Base-by-base conservation (phyloP, 1,140 invertebrate genomes). In the Sminthurinus signatus region DNA sequence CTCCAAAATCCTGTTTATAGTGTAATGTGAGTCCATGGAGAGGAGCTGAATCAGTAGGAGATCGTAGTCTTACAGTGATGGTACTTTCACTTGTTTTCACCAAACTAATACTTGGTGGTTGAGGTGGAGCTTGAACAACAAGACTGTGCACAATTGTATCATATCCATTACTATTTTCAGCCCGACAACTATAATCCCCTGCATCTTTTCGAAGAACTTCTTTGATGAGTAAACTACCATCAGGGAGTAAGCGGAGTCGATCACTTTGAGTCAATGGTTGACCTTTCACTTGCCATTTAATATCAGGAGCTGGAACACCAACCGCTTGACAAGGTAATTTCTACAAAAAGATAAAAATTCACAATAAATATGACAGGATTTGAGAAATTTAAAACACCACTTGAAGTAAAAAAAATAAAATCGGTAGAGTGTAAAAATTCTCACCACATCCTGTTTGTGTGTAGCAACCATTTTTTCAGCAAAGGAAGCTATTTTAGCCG, bases 1-100 rank as follows among this genome's bases (percentile, higher is more conserved):
- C 90, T 28, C 91, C 91, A 73, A 91, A 93, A 78, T 93, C 92
- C 28, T 87, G 88, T 76, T 93, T 93, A 79, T 91, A 94, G 74
- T 91, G 88, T 65, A 94, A 83, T n/a, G 89, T 92, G 75, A 92
- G 91, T 0, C 90, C 90, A 64, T 89, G 87, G 64, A 89, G 82
- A 14, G 87, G 86, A 44, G 87, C 86, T 29, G 81, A 84, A 67
- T 89, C 87, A 42, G 80, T 81, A 28, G 86, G 81, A 12, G 88
- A 85, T 74, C 86, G 86, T 55, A 93, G 77, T 73, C 88, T 88
- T 64, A 93, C 84, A 1, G 86, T 86, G 67, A 92, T 82, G 55
- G 83, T 88, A 61, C 88, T 90, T 0, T 89, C 92, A 5, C 89
- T 92, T 0, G 89, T 91, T 32, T 88, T 86, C 14, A 86, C 85